These are phyloP conservation scores for Drosophila teissieri DNA, from an alignment of 1,140 invertebrate species.

Conservation along the genomic window DNA sequence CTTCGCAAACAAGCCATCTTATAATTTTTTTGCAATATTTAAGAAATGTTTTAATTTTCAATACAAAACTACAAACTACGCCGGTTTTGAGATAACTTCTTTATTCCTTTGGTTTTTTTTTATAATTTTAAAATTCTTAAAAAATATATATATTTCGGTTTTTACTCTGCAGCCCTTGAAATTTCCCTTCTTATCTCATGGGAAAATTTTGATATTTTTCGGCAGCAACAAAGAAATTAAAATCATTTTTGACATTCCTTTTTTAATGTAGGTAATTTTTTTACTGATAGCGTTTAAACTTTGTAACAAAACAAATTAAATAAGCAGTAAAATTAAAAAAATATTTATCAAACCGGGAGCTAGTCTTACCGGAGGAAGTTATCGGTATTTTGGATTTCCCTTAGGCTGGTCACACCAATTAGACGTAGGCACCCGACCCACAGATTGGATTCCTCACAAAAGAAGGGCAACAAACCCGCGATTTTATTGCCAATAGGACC, in stretches of 20 bases:
- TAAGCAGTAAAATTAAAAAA: neutral
- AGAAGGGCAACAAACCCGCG: conserved; percentile 27
- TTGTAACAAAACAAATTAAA: neutral
- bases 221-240: neutral
- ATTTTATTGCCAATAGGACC: conserved; percentile 11
- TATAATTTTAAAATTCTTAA: too few species aligned
- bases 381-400: neutral
- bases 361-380: neutral
- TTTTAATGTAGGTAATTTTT: neutral
- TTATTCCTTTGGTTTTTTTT: too few species aligned
- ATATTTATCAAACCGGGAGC: neutral
- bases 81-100: neutral
- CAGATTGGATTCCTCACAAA: conserved; percentile 23
- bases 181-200: neutral
- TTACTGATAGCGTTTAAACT: neutral
- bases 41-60: neutral
- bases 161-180: neutral
- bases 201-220: neutral
- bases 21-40: too few species aligned
- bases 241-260: neutral
- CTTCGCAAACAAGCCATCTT: too few species aligned
- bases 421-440: conserved; percentile 12
- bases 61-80: too few species aligned
- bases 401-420: conserved; percentile 7
- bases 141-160: neutral